Base-by-base conservation (phyloP, 2,113 vertebrate genomes). In the Oreocharis arfaki region DNA sequence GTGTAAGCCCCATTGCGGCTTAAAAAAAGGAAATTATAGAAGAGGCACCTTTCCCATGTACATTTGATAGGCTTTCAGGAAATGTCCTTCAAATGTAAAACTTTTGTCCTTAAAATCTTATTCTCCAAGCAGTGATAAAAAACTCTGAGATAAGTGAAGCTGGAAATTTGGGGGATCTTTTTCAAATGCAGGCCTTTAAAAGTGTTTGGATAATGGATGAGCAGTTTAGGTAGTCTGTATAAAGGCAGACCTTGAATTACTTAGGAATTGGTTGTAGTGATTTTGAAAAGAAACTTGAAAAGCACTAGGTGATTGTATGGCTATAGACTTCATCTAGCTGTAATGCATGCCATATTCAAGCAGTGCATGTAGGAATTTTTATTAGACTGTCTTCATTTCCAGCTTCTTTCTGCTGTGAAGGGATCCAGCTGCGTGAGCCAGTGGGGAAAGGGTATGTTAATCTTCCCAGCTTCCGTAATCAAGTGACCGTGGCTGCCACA, bases 201-300 rank as follows among this genome's bases (percentile, higher is more conserved):
- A 41, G 13, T 80, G 44, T 80, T 95, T 93, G 74, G 84, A 90
- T 85, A 90, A 87, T 74, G 74, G 75, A 77, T 87, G 46, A 94
- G 44, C 35, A 37, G 53, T 84, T 91, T 70, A 89, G 39, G 47
- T 76, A 70, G 81, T 70, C 46, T 35, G 47, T 61, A 60, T 67
- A 80, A 52, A 84, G 55, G 33, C 63, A 94, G 81, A 87, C 39
- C 33, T 84, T 89, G 84, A 90, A 73, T 96, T 88, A 90, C 28
- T 8, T 76, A 90, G 65, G 49, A 94, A 83, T 79, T 84, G 68
- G 46, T 84, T 86, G 32, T 9, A 60, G 71, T 80, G 57, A 95
- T 93, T 94, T 96, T 84, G 46, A 93, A 94, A 94, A 89, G 84
- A 82, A 67, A 35, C 44, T 69, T 90, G 65, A 84, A 85, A 91